Evolutionary conservation across 1,140 invertebrate genomes (phyloP), one percentile per base, ranked within the genome.

Genomic region (Lanistes nyassanus): DNA sequence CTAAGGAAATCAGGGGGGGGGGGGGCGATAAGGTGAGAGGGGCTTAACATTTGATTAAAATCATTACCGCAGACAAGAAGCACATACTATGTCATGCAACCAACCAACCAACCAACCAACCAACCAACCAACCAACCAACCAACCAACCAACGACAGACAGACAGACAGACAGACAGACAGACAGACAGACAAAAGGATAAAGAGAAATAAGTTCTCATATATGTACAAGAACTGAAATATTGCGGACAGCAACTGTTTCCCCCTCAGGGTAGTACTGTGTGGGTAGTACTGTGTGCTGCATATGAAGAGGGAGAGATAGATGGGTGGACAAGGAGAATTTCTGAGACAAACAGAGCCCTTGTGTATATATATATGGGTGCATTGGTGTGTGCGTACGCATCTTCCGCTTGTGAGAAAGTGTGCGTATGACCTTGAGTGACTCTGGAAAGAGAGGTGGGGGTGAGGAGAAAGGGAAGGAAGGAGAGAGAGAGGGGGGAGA

Each of bases 121-220:
- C n/a, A n/a, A n/a, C n/a, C n/a, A n/a, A n/a, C n/a, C 16, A 65
- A 6, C 3, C 13, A 65, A 26, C 34, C 16, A 34, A 6, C 16
- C 16, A 65, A 36, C 34, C 31, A 65, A 36, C 34, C 31, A 65
- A 36, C 34, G 62, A 65, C 5, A 65, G 62, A 65, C 31, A 65
- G 16, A 65, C 5, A 65, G 62, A 31, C 5, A 65, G 29, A 65
- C 31, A 65, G 16, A 62, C 23, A 62, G 58, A 62, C 9, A 62
- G 62, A 65, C n/a, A 31, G 62, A 65, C 31, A 65, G 62, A 65
- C 5, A 65, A 36, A 65, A 36, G 39, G 62, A 65, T 29, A 65
- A 9, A n/a, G n/a, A n/a, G n/a, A n/a, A n/a, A n/a, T n/a, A n/a
- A n/a, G n/a, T n/a, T n/a, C n/a, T n/a, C n/a, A n/a, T n/a, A n/a